Conservation (phyloP, 1,140 invertebrate species). For the Drosophila repleta region DNA sequence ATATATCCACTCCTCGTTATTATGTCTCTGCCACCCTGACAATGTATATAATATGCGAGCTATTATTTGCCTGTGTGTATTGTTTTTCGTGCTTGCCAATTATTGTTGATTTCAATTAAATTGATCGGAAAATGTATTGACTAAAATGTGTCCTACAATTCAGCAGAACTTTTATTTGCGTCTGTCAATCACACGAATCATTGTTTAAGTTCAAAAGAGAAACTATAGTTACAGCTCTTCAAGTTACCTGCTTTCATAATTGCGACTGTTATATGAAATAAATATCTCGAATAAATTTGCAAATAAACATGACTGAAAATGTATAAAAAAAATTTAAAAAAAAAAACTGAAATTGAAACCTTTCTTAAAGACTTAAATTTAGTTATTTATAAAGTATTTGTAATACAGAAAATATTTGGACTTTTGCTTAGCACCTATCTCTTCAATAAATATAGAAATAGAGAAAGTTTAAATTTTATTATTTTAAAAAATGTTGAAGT, state of each 20-base stretch:
- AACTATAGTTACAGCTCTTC: background rate
- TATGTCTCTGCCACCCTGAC: background rate
- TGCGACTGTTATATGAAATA: too few relatives aligned
- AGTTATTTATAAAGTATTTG: too few relatives aligned
- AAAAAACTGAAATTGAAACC: too few relatives aligned
- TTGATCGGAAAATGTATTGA: background rate
- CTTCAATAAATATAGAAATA: too few relatives aligned
- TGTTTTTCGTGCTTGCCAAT: background rate
- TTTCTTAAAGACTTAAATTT: too few relatives aligned
- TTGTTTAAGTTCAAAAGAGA: background rate
- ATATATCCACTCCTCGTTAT: background rate
- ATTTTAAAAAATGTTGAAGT: too few relatives aligned
- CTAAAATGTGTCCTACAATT: background rate
- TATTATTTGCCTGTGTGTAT: background rate
- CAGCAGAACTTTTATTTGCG: background rate
- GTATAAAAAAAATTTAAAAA: too few relatives aligned
- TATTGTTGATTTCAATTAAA: constrained; percentile 6
- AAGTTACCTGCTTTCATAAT: background rate
- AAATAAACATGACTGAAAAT: too few relatives aligned
- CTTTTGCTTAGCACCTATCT: too few relatives aligned
- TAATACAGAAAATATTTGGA: too few relatives aligned
- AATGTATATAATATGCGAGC: background rate
- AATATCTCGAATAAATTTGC: too few relatives aligned
- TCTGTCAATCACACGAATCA: background rate
- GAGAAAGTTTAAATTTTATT: too few relatives aligned